phyloP scores from a whole-genome alignment of 2,888 invertebrate genomes.

The Lochmaea crataegi region DNA sequence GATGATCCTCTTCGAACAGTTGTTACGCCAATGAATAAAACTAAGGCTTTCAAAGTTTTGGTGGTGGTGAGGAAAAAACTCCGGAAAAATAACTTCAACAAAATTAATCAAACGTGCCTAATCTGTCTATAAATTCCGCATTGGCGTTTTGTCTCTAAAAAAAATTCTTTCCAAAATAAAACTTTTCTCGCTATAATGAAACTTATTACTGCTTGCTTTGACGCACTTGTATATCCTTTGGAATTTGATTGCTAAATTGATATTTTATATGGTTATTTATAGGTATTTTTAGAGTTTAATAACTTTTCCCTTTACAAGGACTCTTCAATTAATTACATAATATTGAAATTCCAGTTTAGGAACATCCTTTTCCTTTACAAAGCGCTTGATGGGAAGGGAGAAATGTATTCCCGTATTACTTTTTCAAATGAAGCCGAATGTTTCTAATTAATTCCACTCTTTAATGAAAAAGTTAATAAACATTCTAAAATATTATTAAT shows the following conservation, averaged over 20 bases:
- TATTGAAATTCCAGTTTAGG: neutral
- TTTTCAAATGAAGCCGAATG: no score
- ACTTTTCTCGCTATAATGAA: constrained; percentile 27
- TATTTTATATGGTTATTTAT: constrained; percentile 9
- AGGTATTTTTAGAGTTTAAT: neutral
- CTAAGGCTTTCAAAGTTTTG: constrained; percentile 21
- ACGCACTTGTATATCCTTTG: constrained; percentile 6
- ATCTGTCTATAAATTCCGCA: constrained; percentile 37
- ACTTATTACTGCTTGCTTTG: constrained; percentile 10
- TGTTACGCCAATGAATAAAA: constrained; percentile 17
- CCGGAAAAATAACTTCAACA: constrained; percentile 35
- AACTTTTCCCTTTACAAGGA: neutral
- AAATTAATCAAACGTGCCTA: constrained; percentile 41
- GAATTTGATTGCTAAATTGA: constrained; percentile 18
- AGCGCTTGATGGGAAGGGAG: neutral
- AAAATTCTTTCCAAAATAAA: constrained; percentile 29
- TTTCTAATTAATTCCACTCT: no score
- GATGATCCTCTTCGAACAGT: neutral
- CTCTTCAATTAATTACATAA: neutral
- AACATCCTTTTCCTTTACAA: neutral
- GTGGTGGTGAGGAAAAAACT: constrained; percentile 22
- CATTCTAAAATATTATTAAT: no score
- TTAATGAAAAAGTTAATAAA: no score
- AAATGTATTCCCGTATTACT: neutral
- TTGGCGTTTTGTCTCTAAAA: constrained; percentile 31